A percentile compares a stretch with the other conserved stretches of the same genome.
Conservation (phyloP, 1,140 invertebrate genomes). For the Drosophila sp. region DNA sequence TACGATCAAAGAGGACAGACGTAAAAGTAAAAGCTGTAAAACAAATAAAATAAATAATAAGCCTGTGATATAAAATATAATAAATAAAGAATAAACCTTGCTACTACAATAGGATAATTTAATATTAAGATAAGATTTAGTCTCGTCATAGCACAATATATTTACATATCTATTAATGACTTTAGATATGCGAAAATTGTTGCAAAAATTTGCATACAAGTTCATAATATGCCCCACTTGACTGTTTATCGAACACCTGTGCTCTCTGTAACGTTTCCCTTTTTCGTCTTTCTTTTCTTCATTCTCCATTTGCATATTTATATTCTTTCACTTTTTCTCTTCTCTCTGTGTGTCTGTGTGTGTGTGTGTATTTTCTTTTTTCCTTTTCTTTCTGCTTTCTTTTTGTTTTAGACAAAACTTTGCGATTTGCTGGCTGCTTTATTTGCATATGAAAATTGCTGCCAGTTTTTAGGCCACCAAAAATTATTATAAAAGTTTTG, state of each 20-base stretch:
- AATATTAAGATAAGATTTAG: too few relatives aligned
- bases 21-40: too few relatives aligned
- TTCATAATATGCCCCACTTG: constrained; percentile 39
- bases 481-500: constrained; percentile 19
- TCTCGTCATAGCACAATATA: background rate
- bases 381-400: background rate
- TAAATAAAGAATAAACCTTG: too few relatives aligned
- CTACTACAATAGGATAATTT: too few relatives aligned
- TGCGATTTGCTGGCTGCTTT: constrained; percentile 48
- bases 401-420: constrained; percentile 60
- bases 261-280: constrained; percentile 40
- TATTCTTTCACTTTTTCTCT: constrained; percentile 45
- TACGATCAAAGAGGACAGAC: too few relatives aligned
- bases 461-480: constrained; percentile 18
- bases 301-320: constrained; percentile 64
- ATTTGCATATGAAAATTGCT: constrained; percentile 72
- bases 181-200: constrained; percentile 7
- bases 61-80: too few relatives aligned
- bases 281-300: background rate
- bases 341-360: background rate
- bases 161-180: background rate
- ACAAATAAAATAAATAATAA: too few relatives aligned
- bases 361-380: constrained; percentile 7
- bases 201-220: constrained; percentile 8
- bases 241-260: constrained; percentile 62